Base-by-base conservation (phyloP, 1,140 invertebrate genomes). In the Heterodera schachtii region DNA sequence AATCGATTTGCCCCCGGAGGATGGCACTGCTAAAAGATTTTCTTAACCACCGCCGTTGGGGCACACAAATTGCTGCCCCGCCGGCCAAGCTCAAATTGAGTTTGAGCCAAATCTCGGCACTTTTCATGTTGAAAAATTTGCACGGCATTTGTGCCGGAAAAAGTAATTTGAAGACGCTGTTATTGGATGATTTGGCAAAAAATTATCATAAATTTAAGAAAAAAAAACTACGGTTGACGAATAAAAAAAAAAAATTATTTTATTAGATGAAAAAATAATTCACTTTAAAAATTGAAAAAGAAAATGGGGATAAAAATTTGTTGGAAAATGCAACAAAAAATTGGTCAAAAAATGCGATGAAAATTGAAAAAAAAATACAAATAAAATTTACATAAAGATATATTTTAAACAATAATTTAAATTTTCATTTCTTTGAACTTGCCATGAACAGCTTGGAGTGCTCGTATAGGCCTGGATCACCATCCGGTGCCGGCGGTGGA, bases 371-470 rank as follows among this genome's bases (percentile, higher is more conserved):
- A 8, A 52, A 52, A 6, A 52, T 6, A 52, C 49, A 11, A 52
- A 11, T 6, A 11, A 6, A 52, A 8, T 52, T 52, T 52, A 11
- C 6, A 52, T 52, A 52, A 52, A 52, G 11, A 0, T 11, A 52
- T 8, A 52, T 52, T 52, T 6, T 52, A 8, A 11, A 52, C 6
- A 52, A 8, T 6, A 11, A 11, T 52, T 52, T 6, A 52, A 4
- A 52, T 52, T 52, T 52, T 8, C 11, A 2, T 52, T 8, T 11
- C 11, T 1, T 8, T 52, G 16, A 60, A 88, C 85, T 81, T 79
- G 84, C 86, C 85, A 86, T 75, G 52, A 73, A 87, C 41, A 87
- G 78, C 75, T 87, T 87, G 70, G 86, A 86, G 60, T 77, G 86
- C 74, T 87, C 86, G 80, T 87, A 87, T 3, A 75, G 74, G 31